phyloP scores from a whole-genome alignment of 1,140 invertebrate genomes.

The Chlorops oryzae region DNA sequence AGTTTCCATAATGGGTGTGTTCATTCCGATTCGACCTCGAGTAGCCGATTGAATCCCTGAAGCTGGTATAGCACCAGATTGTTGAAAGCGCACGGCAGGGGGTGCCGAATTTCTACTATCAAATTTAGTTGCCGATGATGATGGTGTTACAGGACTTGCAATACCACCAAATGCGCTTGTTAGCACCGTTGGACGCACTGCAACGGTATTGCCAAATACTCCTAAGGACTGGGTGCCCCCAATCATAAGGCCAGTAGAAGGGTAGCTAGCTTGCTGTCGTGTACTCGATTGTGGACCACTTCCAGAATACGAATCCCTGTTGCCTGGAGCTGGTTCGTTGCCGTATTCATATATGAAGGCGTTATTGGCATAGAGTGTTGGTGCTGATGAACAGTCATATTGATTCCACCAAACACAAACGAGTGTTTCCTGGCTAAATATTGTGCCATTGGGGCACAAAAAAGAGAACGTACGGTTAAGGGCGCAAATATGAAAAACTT shows the following conservation, averaged over 20 bases:
- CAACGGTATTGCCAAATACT: too few species aligned
- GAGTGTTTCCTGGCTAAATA: constrained; percentile 78
- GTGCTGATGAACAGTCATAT: constrained; percentile 72
- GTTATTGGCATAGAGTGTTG: constrained; percentile 65
- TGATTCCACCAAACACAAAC: constrained; percentile 89
- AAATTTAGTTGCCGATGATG: background rate
- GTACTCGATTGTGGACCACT: constrained; percentile 3
- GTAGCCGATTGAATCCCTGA: too few species aligned
- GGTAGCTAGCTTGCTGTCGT: constrained; percentile 3
- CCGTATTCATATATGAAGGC: constrained; percentile 71
- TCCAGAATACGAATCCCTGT: constrained; percentile 27
- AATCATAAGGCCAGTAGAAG: too few species aligned
- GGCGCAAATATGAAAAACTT: constrained; percentile 80
- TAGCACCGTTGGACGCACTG: too few species aligned
- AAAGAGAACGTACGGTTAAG: constrained; percentile 76
- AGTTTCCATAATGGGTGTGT: too few species aligned
- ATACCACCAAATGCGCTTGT: constrained; percentile 9
- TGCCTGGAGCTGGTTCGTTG: constrained; percentile 42
- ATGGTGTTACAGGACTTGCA: constrained; percentile 6
- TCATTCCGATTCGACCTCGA: too few species aligned
- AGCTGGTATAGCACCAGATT: background rate
- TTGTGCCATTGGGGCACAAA: constrained; percentile 82
- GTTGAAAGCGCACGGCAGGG: constrained; percentile 1
- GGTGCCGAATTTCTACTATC: background rate
- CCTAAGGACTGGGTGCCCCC: too few species aligned